Evolutionary conservation across 1,140 invertebrate species (phyloP), one percentile per base, ranked within the genome.

Genomic region (Nixonia krombeini): DNA sequence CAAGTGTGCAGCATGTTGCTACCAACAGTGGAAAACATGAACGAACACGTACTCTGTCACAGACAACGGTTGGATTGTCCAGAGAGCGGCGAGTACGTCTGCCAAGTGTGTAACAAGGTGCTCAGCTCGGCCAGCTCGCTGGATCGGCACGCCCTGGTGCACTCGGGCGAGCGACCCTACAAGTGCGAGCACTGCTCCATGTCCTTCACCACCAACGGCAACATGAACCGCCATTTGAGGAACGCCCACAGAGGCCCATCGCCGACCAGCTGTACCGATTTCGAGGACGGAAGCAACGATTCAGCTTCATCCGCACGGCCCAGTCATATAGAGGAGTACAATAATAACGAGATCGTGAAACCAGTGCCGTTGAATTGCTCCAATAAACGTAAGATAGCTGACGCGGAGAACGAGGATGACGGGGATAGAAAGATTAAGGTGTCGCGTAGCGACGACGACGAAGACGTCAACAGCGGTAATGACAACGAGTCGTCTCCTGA

Each of bases 201-300:
- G 80, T 90, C 92, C 1, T 96, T 96, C 82, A 94, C 92, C 21
- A 95, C 93, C 1, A 95, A 94, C 79, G 93, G 93, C 9, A 95
- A 94, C 78, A 94, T 96, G 92, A 93, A 94, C 74, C 85, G 93
- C 16, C 94, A 96, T 76, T 89, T 93, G 85, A 86, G 92, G 45
- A 93, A 91, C 0, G 91, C 77, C 0, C 88, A 88, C 57, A 67
- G 80, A 23, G 75, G 83, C 18, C 53, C 64, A 0, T 79, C 77
- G 17, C 73, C 76, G 0, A 78, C 74, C 46, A 80, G 77, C 37
- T 77, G 66, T 25, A 81, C 82, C 0, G 80, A 84, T 29, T 79
- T 75, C 2, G 79, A 84, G 6, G 75, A 70, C 13, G 82, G 74
- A 37, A 80, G 75, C 57, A 76, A 73, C 65, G 87, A 87, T 51